Conservation (phyloP, 2,888 invertebrate genomes). For the Sphinx pinastri region DNA sequence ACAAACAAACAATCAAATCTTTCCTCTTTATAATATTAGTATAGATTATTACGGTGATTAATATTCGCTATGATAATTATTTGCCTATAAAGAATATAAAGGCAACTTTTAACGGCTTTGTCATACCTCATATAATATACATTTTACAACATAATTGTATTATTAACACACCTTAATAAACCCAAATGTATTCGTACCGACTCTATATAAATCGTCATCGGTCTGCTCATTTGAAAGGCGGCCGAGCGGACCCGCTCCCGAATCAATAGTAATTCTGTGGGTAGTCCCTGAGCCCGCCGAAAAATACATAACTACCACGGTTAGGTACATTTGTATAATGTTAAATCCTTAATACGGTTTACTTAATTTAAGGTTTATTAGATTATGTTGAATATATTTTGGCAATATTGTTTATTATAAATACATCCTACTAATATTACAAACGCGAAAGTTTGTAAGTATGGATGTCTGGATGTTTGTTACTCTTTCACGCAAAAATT, state of each 20-base stretch:
- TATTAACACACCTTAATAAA: not conserved
- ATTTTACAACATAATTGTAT: no score
- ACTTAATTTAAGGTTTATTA: slow-evolving; percentile 4
- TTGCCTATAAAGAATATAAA: no score
- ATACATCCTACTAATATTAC: no score
- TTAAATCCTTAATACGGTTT: not conserved
- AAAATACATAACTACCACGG: slow-evolving; percentile 62
- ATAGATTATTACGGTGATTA: no score
- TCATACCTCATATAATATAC: not conserved
- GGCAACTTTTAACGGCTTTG: no score
- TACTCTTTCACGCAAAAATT: no score
- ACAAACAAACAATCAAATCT: no score
- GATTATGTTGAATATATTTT: not conserved
- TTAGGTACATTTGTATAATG: slow-evolving; percentile 20
- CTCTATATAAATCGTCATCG: slow-evolving; percentile 54
- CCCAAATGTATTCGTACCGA: slow-evolving; percentile 38
- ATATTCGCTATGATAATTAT: no score
- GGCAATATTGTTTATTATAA: no score
- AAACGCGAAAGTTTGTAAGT: no score
- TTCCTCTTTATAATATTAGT: no score
- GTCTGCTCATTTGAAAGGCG: slow-evolving; percentile 80
- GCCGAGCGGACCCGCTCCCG: slow-evolving; percentile 73
- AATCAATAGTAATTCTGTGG: slow-evolving; percentile 83
- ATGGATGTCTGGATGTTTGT: no score
- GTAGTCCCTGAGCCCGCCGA: slow-evolving; percentile 72